Base-by-base conservation (phyloP, 1,140 invertebrate species). In the Drosophila neocordata region DNA sequence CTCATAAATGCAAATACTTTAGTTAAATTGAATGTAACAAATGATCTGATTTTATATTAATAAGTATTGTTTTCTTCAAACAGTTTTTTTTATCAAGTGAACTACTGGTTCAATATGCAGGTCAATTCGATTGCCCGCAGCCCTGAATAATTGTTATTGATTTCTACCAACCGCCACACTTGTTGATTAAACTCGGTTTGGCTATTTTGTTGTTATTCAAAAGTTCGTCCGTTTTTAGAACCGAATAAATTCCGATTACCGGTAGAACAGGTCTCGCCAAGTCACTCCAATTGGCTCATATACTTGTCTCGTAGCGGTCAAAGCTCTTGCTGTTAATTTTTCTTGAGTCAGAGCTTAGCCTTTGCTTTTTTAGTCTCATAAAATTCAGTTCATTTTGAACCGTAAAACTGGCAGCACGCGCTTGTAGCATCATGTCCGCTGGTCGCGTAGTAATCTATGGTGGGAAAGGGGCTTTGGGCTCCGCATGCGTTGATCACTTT, bases 381-480 rank as follows among this genome's bases (percentile, higher is more conserved):
- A 38, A 60, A 63, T 69, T 88, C 72, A 87, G 60, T 79, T 79
- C 35, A 61, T 20, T 65, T 69, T 22, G 11, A 79, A 56, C 37
- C 67, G 61, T 61, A 18, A 87, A 85, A 69, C 84, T 90, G 89
- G 89, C 84, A 77, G 73, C 79, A 81, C 82, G 73, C 69, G 73
- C 77, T 78, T 79, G 73, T 34, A 56, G 13, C 51, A 88, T 79
- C 22, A 91, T 91, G 75, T 93, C 93, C 60, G 92, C 92, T 69
- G 95, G 95, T 90, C 95, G 95, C 91, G 95, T 98, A 62, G 92
- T 99, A 55, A 94, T 99, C 79, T 99, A 99, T 90, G 98, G 98
- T 65, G 98, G 98, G 6, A 96, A 96, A 92, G 98, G 98, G 69
- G 98, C 98, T 38, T 93, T 99, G 15, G 98, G 98, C 13, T 95